Evolutionary conservation across 2,797 vertebrate genomes (phyloP).

Genomic region (Chaetophractus vellerosus): DNA sequence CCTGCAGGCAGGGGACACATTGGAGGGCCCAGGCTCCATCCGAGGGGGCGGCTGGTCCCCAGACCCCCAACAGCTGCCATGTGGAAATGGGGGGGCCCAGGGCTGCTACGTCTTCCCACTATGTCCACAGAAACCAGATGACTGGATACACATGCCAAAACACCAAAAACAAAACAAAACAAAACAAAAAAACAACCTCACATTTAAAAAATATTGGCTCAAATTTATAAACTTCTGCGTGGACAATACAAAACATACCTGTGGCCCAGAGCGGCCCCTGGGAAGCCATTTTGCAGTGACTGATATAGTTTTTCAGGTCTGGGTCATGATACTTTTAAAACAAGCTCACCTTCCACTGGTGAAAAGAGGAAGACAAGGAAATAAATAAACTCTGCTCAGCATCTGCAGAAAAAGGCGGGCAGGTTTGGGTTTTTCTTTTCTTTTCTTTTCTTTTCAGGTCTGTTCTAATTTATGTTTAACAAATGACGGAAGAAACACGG

Average conservation of each 20-base stretch:
- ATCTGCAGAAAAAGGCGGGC: neutral
- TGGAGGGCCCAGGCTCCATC: neutral
- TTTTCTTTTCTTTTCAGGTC: neutral
- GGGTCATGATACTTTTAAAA: neutral
- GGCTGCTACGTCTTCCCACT: neutral
- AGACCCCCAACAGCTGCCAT: neutral
- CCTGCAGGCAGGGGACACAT: rapidly evolving
- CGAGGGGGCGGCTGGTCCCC: neutral
- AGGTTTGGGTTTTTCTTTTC: neutral
- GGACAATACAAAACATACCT: neutral
- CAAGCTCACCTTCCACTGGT: neutral
- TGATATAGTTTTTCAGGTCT: neutral
- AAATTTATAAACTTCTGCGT: neutral
- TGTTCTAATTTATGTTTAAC: neutral
- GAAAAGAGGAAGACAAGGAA: neutral
- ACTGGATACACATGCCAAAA: neutral
- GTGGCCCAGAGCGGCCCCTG: neutral
- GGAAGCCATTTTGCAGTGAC: neutral
- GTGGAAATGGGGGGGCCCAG: neutral
- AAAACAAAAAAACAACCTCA: neutral
- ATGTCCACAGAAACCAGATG: neutral
- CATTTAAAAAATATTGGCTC: neutral
- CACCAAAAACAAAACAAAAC: neutral
- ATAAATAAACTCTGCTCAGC: neutral
- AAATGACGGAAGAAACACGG: neutral